These are phyloP conservation scores for Lepidocyrtoides sp. DNA, from an alignment of 2,888 invertebrate genomes.

Conservation along the genomic window DNA sequence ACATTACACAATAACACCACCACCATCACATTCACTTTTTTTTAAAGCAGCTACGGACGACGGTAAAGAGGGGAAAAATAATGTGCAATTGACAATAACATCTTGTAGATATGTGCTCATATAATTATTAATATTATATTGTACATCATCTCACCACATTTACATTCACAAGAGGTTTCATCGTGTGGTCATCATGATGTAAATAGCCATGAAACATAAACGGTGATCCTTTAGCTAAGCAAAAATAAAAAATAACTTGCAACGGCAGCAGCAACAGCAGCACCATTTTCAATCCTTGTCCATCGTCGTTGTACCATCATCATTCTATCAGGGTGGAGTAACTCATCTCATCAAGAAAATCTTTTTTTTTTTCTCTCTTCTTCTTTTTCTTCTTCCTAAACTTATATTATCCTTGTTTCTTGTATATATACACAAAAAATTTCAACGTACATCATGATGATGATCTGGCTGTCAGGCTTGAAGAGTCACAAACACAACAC, in stretches of 20 bases:
- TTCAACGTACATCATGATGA: conserved; percentile 23
- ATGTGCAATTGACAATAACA: conserved; percentile 64
- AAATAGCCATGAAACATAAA: conserved; percentile 63
- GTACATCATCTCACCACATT: conserved; percentile 58
- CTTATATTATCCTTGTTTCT: neutral
- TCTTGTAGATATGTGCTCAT: conserved; percentile 41
- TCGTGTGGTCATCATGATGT: conserved; percentile 53
- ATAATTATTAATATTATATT: conserved; percentile 3
- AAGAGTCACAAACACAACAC: conserved; percentile 24
- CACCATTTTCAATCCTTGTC: conserved; percentile 50
- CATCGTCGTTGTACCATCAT: conserved; percentile 38
- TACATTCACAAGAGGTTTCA: conserved; percentile 62
- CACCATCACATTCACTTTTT: conserved; percentile 8
- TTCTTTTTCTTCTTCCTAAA: neutral
- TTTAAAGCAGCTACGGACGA: conserved; percentile 1
- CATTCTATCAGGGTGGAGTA: conserved; percentile 73
- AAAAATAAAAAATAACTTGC: neutral
- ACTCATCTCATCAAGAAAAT: conserved; percentile 65
- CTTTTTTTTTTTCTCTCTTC: conserved; percentile 5
- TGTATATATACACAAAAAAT: conserved; percentile 41
- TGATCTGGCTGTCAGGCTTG: conserved; percentile 52
- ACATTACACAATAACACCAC: conserved; percentile 52
- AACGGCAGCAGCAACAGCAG: conserved; percentile 11
- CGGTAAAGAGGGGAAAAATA: conserved; percentile 15
- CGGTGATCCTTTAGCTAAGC: conserved; percentile 31